A percentile compares a stretch with the other conserved stretches of the same genome.
Evolutionary conservation across 2,797 vertebrate species (phyloP).

Genomic region (Florisuga fusca): DNA sequence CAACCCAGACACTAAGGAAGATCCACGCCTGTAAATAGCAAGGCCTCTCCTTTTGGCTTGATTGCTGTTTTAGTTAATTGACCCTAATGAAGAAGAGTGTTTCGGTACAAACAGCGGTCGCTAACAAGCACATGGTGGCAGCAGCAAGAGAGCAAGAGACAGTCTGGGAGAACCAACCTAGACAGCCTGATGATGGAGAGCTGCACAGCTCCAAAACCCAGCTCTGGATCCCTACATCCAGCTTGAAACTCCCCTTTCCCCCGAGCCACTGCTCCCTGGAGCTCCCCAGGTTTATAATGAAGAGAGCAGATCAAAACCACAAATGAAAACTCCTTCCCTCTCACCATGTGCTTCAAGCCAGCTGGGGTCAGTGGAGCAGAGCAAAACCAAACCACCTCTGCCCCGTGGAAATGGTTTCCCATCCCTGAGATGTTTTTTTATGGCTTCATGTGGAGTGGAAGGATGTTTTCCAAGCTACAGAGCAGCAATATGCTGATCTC

Average conservation of each 20-base stretch:
- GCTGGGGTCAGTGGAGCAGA: not conserved
- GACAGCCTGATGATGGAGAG: not conserved
- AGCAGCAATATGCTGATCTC: not conserved
- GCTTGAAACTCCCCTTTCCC: not conserved
- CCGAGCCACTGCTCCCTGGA: not conserved
- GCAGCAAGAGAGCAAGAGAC: not conserved
- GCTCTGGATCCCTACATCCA: not conserved
- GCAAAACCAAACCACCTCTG: not conserved
- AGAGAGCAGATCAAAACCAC: not conserved
- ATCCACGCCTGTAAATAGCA: not conserved
- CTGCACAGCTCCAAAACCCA: not conserved
- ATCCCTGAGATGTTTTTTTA: not conserved
- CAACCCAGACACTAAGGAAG: not conserved
- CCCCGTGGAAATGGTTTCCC: not conserved
- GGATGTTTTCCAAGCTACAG: constrained; percentile 1
- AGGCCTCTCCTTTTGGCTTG: not conserved
- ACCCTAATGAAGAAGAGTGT: constrained; percentile 40
- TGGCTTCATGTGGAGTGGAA: not conserved
- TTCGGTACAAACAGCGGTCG: constrained; percentile 35
- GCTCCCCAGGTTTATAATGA: not conserved
- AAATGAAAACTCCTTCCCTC: not conserved
- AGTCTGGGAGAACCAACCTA: not conserved
- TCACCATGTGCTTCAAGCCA: not conserved
- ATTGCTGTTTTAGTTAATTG: constrained; percentile 47
- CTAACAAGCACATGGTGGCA: not conserved